Percentiles rank a stretch among this genome's conserved stretches.
These are phyloP conservation scores for Danaus melanippus DNA, from an alignment of 1,140 invertebrate genomes.

Conservation along the genomic window DNA sequence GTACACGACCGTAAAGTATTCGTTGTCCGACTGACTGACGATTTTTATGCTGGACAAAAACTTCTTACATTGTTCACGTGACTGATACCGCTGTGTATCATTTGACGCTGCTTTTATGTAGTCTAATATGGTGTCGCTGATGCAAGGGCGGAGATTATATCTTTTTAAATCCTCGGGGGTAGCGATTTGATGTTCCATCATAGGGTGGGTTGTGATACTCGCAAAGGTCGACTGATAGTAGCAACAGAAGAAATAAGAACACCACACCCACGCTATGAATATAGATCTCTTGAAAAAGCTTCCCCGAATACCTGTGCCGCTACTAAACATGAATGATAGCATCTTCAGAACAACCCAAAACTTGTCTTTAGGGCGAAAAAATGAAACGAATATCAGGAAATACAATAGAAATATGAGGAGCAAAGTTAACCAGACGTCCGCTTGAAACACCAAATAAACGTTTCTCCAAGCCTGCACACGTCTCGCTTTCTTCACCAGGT, in stretches of 20 bases:
- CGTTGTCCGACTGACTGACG: conserved; percentile 17
- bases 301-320: conserved; percentile 16
- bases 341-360: conserved; percentile 27
- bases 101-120: conserved; percentile 12
- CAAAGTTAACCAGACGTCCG: conserved; percentile 37
- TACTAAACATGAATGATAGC: conserved; percentile 28
- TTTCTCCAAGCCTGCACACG: conserved; percentile 29
- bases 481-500: conserved; percentile 35
- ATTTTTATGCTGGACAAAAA: conserved; percentile 29
- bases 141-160: conserved; percentile 29
- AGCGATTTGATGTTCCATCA: conserved; percentile 27
- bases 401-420: conserved; percentile 26
- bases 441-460: conserved; percentile 38
- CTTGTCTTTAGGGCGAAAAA: conserved; percentile 30
- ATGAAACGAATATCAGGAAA: conserved; percentile 22
- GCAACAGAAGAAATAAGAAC: conserved; percentile 37
- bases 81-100: background rate
- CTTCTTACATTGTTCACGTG: conserved; percentile 20
- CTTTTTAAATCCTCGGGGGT: conserved; percentile 22
- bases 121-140: conserved; percentile 21
- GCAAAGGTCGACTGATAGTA: conserved; percentile 40
- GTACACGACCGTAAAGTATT: conserved; percentile 26
- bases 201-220: conserved; percentile 33
- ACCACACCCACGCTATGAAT: conserved; percentile 37
- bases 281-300: conserved; percentile 14